These are phyloP conservation scores for Callopanchax toddi DNA, from an alignment of 2,113 vertebrate genomes.

Conservation along the genomic window DNA sequence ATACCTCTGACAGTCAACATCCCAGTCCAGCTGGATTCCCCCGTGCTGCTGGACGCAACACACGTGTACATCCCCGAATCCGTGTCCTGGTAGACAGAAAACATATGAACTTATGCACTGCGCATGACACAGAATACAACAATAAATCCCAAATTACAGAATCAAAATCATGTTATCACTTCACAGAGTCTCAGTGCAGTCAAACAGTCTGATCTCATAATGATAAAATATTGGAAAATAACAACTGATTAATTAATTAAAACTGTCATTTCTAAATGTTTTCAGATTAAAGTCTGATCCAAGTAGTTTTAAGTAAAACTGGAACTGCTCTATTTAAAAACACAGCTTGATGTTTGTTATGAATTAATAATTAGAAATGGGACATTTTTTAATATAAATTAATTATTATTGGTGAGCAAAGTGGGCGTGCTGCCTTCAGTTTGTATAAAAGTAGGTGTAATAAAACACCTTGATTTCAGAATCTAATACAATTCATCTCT, in stretches of 20 bases:
- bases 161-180: too few relatives aligned
- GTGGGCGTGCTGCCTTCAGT: neutral
- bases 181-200: too few relatives aligned
- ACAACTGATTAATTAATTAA: neutral
- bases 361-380: constrained; percentile 1
- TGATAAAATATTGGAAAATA: neutral
- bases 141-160: too few relatives aligned
- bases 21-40: constrained; percentile 87
- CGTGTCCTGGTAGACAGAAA: constrained; percentile 76
- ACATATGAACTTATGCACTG: too few relatives aligned
- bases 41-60: constrained; percentile 81
- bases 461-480: too few relatives aligned
- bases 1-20: constrained; percentile 87
- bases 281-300: neutral
- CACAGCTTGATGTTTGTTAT: neutral
- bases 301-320: neutral
- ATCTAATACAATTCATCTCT: too few relatives aligned
- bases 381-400: neutral
- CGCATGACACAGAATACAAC: too few relatives aligned
- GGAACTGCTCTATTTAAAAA: neutral
- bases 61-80: constrained; percentile 91
- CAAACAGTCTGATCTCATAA: too few relatives aligned
- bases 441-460: too few relatives aligned
- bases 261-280: neutral
- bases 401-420: neutral